A percentile compares a stretch with the other conserved stretches of the same genome.
These are phyloP conservation scores for Antechinus flavipes DNA, from an alignment of 2,113 vertebrate species.

Conservation along the genomic window DNA sequence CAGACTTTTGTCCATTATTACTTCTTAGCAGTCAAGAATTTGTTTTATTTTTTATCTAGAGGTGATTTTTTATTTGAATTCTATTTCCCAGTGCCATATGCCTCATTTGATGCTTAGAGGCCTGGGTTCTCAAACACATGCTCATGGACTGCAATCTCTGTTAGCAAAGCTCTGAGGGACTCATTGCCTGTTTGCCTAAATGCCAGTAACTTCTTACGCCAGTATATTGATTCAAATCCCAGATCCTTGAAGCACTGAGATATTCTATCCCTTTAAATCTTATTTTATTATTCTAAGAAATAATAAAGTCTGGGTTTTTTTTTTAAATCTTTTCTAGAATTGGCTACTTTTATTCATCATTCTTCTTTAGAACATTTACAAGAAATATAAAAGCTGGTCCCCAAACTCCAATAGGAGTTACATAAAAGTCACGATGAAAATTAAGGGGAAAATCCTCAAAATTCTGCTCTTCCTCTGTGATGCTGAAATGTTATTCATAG, in stretches of 20 bases:
- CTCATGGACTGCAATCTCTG: background rate
- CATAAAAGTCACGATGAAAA: slow-evolving; percentile 20
- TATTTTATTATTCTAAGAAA: background rate
- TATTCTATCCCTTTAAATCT: background rate
- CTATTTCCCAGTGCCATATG: background rate
- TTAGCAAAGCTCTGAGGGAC: background rate
- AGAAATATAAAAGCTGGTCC: slow-evolving; percentile 47
- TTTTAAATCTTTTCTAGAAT: background rate
- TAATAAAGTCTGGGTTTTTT: background rate
- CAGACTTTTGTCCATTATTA: background rate
- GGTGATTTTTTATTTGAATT: background rate
- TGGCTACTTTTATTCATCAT: background rate
- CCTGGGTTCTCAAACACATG: background rate
- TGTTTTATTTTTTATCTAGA: background rate
- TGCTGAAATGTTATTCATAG: background rate
- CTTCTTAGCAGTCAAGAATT: background rate
- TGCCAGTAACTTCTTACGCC: background rate
- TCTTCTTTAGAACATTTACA: slow-evolving; percentile 46
- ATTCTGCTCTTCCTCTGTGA: slow-evolving; percentile 39
- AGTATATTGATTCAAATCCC: background rate
- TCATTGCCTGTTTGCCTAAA: background rate
- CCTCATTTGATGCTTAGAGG: background rate
- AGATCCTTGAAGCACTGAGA: background rate
- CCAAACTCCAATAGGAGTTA: slow-evolving; percentile 13
- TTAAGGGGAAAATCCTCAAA: slow-evolving; percentile 69